phyloP scores from a whole-genome alignment of 2,888 invertebrate species.

The Epistrophe eligans region DNA sequence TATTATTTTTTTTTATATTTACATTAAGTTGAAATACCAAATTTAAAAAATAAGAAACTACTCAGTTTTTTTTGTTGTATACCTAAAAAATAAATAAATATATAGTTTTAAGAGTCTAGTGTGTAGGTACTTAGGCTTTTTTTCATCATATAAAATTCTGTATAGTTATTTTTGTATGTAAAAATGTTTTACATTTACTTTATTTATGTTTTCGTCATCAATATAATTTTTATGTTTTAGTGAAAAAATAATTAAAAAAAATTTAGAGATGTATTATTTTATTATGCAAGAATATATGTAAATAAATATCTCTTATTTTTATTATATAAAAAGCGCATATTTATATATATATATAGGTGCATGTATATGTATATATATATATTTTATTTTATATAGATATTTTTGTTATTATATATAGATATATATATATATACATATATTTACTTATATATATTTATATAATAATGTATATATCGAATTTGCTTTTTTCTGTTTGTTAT shows the following conservation, averaged over 20 bases:
- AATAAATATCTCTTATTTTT: constrained; percentile 65
- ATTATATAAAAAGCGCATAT: constrained; percentile 62
- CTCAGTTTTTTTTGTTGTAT: constrained; percentile 39
- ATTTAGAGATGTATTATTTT: constrained; percentile 52
- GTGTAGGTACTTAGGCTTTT: constrained; percentile 72
- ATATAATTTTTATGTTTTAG: constrained; percentile 32
- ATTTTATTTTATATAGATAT: too few relatives aligned
- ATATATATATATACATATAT: constrained; percentile 29
- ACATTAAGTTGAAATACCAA: constrained; percentile 2
- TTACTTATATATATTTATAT: constrained; percentile 3
- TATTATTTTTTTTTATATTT: not conserved
- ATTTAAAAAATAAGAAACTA: constrained; percentile 16
- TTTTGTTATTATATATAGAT: constrained; percentile 19
- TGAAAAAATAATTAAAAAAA: constrained; percentile 65
- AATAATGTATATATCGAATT: constrained; percentile 30
- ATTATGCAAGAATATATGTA: constrained; percentile 69
- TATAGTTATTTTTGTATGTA: constrained; percentile 50
- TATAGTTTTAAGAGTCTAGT: constrained; percentile 66
- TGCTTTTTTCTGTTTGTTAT: constrained; percentile 17
- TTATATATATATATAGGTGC: constrained; percentile 37
- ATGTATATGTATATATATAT: not conserved
- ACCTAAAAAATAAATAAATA: constrained; percentile 54
- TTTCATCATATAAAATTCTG: constrained; percentile 70
- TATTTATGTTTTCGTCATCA: constrained; percentile 31
- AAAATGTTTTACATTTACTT: constrained; percentile 7